Evolutionary conservation across 2,888 invertebrate species (phyloP).

Genomic region (Tuberolachnus salignus): DNA sequence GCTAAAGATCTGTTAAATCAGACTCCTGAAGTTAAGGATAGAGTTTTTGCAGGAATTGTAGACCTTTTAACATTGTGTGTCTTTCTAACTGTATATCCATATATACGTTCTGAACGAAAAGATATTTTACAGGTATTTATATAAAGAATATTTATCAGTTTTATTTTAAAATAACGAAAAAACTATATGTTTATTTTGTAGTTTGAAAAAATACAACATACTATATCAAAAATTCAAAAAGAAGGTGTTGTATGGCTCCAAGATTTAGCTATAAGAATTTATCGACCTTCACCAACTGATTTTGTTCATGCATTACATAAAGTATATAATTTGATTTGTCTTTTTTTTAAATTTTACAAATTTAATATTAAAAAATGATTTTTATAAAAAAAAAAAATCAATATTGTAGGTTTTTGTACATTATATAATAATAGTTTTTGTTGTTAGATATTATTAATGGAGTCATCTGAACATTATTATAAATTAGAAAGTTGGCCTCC

Average conservation of each 20-base stretch:
- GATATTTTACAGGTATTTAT: slow-evolving; percentile 61
- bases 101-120: slow-evolving; percentile 66
- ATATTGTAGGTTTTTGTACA: too few species aligned
- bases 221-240: slow-evolving; percentile 73
- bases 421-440: not conserved
- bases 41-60: slow-evolving; percentile 80
- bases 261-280: slow-evolving; percentile 77
- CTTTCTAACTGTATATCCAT: slow-evolving; percentile 78
- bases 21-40: slow-evolving; percentile 76
- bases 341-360: slow-evolving; percentile 2
- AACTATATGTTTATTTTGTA: slow-evolving; percentile 36
- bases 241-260: slow-evolving; percentile 89
- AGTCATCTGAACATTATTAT: slow-evolving; percentile 79
- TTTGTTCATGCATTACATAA: slow-evolving; percentile 80
- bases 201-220: slow-evolving; percentile 63
- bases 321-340: slow-evolving; percentile 62
- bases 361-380: too few species aligned
- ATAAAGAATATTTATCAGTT: not conserved
- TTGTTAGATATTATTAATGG: slow-evolving; percentile 71
- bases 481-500: slow-evolving; percentile 89
- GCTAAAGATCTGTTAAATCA: slow-evolving; percentile 70
- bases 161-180: not conserved
- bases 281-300: slow-evolving; percentile 74
- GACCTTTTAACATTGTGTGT: slow-evolving; percentile 87
- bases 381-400: too few species aligned